A percentile compares a stretch with the other conserved stretches of the same genome.
Conservation (phyloP, 2,113 vertebrate genomes). For the Petaurus breviceps region DNA sequence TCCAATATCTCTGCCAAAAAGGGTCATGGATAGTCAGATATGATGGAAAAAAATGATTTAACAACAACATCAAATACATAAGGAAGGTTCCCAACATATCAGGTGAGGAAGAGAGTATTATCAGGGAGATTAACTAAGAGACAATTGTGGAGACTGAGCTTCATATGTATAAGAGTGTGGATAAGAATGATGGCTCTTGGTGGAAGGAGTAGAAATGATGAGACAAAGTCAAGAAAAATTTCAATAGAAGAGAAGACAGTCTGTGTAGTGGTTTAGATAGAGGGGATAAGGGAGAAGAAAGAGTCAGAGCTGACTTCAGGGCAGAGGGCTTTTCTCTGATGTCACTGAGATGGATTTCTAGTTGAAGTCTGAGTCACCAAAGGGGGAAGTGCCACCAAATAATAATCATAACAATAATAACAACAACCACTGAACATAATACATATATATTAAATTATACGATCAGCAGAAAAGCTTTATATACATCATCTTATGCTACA, state of each 20-base stretch:
- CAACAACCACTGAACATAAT: neutral
- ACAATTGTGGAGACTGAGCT: neutral
- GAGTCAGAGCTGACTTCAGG: neutral
- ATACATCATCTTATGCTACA: neutral
- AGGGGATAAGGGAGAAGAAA: neutral
- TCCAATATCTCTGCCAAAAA: neutral
- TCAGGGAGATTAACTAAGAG: neutral
- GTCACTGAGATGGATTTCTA: neutral
- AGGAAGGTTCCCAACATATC: neutral
- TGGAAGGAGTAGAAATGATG: constrained; percentile 10
- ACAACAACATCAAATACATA: neutral
- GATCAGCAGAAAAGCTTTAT: neutral
- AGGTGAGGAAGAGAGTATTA: neutral
- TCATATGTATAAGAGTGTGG: neutral
- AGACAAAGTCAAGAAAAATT: neutral
- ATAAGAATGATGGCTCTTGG: neutral
- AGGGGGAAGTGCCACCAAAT: neutral
- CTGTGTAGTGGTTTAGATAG: neutral
- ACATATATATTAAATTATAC: neutral
- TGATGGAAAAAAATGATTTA: neutral
- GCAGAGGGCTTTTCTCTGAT: neutral
- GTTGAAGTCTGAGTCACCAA: neutral
- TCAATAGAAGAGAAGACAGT: neutral
- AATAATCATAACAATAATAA: neutral
- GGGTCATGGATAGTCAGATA: neutral